Percentiles rank a stretch among this genome's conserved stretches.
Evolutionary conservation across 2,113 vertebrate species (phyloP).

Genomic region (Salvator merianae): DNA sequence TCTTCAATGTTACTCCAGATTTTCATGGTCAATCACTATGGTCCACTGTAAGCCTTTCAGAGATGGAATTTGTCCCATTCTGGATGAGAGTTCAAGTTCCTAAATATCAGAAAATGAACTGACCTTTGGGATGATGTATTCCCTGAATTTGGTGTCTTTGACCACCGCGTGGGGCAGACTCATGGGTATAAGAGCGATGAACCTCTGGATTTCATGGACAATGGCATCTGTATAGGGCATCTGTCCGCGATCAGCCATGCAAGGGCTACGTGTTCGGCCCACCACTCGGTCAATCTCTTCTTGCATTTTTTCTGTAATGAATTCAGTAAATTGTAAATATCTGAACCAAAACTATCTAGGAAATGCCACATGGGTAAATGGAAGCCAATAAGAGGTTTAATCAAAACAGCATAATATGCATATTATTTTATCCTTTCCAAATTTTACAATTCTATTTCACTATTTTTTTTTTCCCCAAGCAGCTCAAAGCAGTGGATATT

Average conservation of each 20-base stretch:
- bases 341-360: background rate
- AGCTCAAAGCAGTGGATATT: too few species aligned
- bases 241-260: background rate
- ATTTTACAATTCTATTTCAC: too few species aligned
- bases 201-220: background rate
- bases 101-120: background rate
- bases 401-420: too few species aligned
- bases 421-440: too few species aligned
- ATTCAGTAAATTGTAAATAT: too few species aligned
- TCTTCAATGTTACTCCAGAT: background rate
- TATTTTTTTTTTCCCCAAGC: too few species aligned
- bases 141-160: background rate
- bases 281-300: background rate
- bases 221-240: slow-evolving; percentile 4
- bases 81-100: background rate
- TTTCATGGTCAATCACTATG: background rate
- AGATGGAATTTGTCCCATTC: background rate
- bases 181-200: background rate
- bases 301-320: background rate
- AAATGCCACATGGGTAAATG: background rate
- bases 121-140: background rate
- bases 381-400: too few species aligned
- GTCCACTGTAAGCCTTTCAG: background rate
- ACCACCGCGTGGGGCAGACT: background rate
- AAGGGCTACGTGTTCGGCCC: background rate